A percentile compares a stretch with the other conserved stretches of the same genome.
Conservation (phyloP, 2,797 vertebrate species). For the Microctenopoma steveboyesi region DNA sequence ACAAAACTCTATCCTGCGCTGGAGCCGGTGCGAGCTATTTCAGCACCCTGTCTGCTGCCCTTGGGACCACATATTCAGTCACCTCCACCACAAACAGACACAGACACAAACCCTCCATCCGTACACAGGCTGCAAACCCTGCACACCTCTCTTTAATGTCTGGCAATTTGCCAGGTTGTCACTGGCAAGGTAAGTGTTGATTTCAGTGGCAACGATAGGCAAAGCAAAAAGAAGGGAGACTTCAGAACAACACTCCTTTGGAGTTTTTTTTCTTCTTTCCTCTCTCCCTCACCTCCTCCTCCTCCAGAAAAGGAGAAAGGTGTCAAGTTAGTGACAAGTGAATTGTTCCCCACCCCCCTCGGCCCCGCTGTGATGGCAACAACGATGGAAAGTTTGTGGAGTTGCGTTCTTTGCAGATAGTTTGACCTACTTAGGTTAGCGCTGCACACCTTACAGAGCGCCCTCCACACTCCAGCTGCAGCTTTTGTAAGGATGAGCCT, state of each 20-base stretch:
- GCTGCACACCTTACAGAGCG: constrained; percentile 40
- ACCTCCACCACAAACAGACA: constrained; percentile 29
- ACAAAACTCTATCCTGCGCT: constrained; percentile 57
- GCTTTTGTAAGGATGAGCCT: constrained; percentile 6
- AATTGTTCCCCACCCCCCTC: constrained; percentile 46
- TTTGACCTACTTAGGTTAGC: constrained; percentile 82
- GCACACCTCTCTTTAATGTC: constrained; percentile 92
- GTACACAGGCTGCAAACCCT: constrained; percentile 79
- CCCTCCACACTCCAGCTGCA: constrained; percentile 12
- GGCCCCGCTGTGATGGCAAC: constrained; percentile 60
- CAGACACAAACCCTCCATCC: constrained; percentile 55
- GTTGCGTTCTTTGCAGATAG: constrained; percentile 72
- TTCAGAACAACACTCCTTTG: constrained; percentile 89
- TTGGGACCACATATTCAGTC: constrained; percentile 74
- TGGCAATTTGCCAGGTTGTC: constrained; percentile 96
- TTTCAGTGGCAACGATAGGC: constrained; percentile 89
- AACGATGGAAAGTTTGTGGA: constrained; percentile 74
- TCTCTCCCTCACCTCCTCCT: constrained; percentile 46
- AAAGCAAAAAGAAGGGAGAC: constrained; percentile 81
- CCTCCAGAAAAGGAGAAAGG: constrained; percentile 74
- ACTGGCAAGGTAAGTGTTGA: constrained; percentile 96
- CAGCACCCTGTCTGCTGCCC: constrained; percentile 67
- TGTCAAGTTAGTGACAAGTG: constrained; percentile 83
- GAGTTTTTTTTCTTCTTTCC: constrained; percentile 60
- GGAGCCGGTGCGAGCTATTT: constrained; percentile 66